Conservation (phyloP, 2,113 vertebrate species). For the Gopherus evgoodei region DNA sequence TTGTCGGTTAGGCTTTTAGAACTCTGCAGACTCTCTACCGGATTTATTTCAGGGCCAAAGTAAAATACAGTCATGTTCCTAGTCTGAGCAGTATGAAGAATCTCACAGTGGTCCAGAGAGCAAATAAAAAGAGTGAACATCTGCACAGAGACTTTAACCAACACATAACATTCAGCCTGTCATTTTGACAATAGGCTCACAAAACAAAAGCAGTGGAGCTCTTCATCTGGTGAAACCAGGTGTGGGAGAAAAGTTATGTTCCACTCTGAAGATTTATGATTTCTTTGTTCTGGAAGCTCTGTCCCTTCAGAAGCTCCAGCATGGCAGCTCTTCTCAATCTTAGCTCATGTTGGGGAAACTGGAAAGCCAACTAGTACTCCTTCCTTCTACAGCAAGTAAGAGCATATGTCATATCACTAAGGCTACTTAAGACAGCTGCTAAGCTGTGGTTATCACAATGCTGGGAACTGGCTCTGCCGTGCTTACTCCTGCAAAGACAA, state of each 20-base stretch:
- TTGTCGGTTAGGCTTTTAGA: neutral
- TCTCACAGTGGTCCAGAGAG: neutral
- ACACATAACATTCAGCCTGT: neutral
- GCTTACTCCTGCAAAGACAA: neutral
- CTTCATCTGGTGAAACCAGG: neutral
- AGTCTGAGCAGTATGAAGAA: neutral
- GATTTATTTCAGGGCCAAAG: neutral
- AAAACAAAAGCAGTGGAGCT: neutral
- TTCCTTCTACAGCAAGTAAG: neutral
- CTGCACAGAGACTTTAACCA: neutral
- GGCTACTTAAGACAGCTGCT: neutral
- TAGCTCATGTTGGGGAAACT: neutral
- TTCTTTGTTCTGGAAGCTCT: neutral
- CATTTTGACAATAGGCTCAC: neutral
- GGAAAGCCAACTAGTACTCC: rapidly evolving
- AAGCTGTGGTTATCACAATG: neutral
- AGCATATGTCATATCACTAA: neutral
- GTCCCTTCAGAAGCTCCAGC: neutral
- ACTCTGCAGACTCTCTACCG: neutral
- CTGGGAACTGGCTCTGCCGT: neutral
- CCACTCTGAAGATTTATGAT: neutral
- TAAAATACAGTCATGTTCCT: neutral
- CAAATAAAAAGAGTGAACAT: neutral
- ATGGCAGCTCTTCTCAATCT: neutral
- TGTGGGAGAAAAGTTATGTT: neutral